phyloP scores from a whole-genome alignment of 2,113 vertebrate species.

The Elephas maximus region DNA sequence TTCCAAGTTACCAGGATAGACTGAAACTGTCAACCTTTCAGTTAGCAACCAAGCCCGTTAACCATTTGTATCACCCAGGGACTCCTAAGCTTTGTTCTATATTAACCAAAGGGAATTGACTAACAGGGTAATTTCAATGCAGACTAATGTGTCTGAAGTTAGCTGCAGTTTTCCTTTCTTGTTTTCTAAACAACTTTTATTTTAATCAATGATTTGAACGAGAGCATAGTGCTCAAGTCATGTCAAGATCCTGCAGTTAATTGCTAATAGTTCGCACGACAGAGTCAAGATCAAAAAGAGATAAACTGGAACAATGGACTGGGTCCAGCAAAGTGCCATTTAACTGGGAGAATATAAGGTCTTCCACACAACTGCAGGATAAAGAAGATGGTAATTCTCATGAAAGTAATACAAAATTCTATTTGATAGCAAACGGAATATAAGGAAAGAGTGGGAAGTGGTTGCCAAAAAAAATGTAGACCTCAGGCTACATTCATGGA shows the following conservation, averaged over 20 bases:
- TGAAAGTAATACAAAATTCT: conserved; percentile 45
- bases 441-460: neutral
- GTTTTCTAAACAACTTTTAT: conserved; percentile 40
- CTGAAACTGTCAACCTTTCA: too few relatives aligned
- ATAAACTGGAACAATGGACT: neutral
- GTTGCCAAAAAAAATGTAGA: neutral
- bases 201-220: conserved; percentile 30
- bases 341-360: conserved; percentile 22
- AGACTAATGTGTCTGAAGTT: neutral
- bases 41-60: too few relatives aligned
- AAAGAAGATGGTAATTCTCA: neutral
- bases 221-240: neutral
- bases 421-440: conserved; percentile 51
- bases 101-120: conserved; percentile 18
- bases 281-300: conserved; percentile 33
- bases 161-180: conserved; percentile 23
- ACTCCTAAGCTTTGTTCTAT: neutral
- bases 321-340: neutral
- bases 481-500: neutral
- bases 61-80: neutral
- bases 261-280: neutral
- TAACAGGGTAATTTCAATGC: neutral
- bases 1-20: too few relatives aligned
- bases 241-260: conserved; percentile 49
- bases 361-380: neutral